Base-by-base conservation (phyloP, 64 coral and sea anemone genomes). In the Stichodactyla helianthus region DNA sequence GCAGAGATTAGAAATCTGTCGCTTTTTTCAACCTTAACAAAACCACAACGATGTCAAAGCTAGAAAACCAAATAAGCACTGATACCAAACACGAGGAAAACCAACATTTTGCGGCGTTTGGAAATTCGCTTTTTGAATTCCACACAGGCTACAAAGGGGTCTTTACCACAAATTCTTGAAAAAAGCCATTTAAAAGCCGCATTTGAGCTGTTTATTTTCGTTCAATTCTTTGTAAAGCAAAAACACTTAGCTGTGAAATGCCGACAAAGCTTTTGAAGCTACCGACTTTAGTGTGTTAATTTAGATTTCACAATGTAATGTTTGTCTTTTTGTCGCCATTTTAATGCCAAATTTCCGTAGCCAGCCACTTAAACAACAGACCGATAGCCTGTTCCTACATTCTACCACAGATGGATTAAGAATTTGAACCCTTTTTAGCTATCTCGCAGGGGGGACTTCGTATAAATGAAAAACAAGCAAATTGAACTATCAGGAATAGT, bases 171-270 rank as follows among this genome's bases (percentile, higher is more conserved):
- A 31, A 23, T 6, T 74, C 25, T n/a, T 10, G 68, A 13, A 23
- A 13, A 74, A n/a, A 74, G 17, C 25, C 68, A 74, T 31, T 27
- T 31, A 74, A 74, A 74, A 35, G 68, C 68, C 68, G 23, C 68
- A 31, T 74, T 27, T 74, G 10, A 12, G 23, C 10, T 74, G 68
- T 74, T 74, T 74, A 31, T 31, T 35, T 74, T 74, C 68, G 25
- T 74, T 74, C 27, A 74, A 74, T 35, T 26, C 68, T 74, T 74
- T 23, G 27, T 74, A 74, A 74, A 74, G 68, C 68, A 74, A 74
- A 44, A 35, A 23, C 68, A 74, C 68, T 74, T 74, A 74, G 25
- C n/a, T 74, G n/a, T 23, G 27, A 74, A 74, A 74, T 74, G 68
- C 68, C 68, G 68, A 74, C 68, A 26, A 20, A n/a, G 27, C 12